Evolutionary conservation across 1,140 invertebrate species (phyloP).

Genomic region (Trichoplusia ni): DNA sequence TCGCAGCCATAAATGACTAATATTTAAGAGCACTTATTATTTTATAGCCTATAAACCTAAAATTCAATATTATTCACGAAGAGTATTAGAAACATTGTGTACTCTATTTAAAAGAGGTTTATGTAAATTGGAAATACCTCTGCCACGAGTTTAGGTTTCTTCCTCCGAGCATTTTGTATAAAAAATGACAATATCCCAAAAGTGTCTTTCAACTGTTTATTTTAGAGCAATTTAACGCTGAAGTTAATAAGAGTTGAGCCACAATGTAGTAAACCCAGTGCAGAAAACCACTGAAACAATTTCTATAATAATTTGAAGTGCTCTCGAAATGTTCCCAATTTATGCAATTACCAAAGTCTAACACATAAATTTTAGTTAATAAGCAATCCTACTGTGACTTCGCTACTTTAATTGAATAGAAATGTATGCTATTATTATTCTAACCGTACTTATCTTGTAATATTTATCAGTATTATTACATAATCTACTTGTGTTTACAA

Average conservation of each 20-base stretch:
- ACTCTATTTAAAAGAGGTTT: not conserved
- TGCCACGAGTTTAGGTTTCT: not conserved
- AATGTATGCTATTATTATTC: slow-evolving; percentile 1
- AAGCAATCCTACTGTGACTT: not conserved
- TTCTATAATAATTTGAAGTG: too few relatives aligned
- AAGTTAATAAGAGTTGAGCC: too few relatives aligned
- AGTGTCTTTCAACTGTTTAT: too few relatives aligned
- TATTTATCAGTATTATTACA: slow-evolving; percentile 35
- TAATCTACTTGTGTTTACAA: slow-evolving; percentile 10
- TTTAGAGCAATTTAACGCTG: too few relatives aligned
- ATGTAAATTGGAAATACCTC: too few relatives aligned
- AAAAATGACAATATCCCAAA: too few relatives aligned
- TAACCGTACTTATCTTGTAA: slow-evolving; percentile 9
- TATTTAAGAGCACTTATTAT: slow-evolving; percentile 17
- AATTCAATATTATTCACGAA: too few relatives aligned
- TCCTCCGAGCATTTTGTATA: too few relatives aligned
- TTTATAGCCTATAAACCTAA: not conserved
- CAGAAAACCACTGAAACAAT: too few relatives aligned
- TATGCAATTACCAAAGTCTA: slow-evolving; percentile 41
- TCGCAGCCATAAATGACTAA: slow-evolving; percentile 16
- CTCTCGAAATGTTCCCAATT: too few relatives aligned
- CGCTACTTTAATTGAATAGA: slow-evolving; percentile 1
- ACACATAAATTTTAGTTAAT: slow-evolving; percentile 24
- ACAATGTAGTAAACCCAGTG: too few relatives aligned
- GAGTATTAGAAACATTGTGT: slow-evolving; percentile 2